Evolutionary conservation across 2,113 vertebrate species (phyloP).

Genomic region (Isichthys henryi): DNA sequence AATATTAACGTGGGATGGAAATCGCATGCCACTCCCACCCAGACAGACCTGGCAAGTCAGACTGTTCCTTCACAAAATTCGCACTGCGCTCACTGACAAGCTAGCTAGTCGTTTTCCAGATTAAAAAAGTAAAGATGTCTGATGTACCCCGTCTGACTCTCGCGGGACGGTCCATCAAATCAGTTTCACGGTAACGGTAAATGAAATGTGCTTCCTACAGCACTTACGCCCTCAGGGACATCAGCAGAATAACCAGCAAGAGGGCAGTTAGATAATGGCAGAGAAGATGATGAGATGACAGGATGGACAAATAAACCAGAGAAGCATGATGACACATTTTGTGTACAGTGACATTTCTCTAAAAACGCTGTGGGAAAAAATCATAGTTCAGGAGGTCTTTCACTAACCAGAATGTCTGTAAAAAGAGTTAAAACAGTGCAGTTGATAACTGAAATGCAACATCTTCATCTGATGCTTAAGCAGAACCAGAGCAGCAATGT

Average conservation of each 20-base stretch:
- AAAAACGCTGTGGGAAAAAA: not conserved
- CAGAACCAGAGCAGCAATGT: not conserved
- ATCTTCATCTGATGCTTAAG: not conserved
- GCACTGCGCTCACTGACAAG: not conserved
- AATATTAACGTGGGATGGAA: not conserved
- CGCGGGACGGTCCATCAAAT: not conserved
- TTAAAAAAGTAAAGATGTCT: not conserved
- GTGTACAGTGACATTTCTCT: not conserved
- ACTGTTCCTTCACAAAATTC: not conserved
- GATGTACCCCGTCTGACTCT: not conserved
- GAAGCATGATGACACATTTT: not conserved
- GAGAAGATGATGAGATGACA: not conserved
- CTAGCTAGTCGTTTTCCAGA: not conserved
- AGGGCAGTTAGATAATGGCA: not conserved
- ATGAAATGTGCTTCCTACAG: not conserved
- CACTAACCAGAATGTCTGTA: not conserved
- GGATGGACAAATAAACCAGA: not conserved
- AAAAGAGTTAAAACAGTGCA: not conserved
- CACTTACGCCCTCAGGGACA: not conserved
- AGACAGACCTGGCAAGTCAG: not conserved
- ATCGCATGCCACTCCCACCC: not conserved
- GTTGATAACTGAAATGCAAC: not conserved
- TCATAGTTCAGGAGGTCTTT: not conserved
- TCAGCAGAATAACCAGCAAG: not conserved
- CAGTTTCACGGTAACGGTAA: not conserved